Percentiles rank a stretch among this genome's conserved stretches.
Conservation (phyloP, 1,140 invertebrate genomes). For the Spodoptera frugiperda region DNA sequence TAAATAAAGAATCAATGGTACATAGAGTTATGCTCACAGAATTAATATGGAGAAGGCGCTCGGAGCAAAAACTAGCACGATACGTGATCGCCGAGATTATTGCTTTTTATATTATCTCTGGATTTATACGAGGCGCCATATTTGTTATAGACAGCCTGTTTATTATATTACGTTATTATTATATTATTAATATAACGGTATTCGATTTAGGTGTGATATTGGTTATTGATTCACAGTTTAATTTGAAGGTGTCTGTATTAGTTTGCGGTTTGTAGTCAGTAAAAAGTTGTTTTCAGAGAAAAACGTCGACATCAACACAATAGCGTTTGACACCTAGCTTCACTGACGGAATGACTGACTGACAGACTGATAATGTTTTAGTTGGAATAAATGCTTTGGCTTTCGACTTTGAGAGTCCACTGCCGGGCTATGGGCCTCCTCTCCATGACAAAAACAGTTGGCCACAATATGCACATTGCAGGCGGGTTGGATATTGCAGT, state of each 20-base stretch:
- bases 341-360: too few relatives aligned
- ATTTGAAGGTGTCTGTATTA: background rate
- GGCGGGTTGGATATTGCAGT: too few relatives aligned
- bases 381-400: too few relatives aligned
- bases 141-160: slow-evolving; percentile 8
- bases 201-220: slow-evolving; percentile 9
- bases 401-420: too few relatives aligned
- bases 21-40: slow-evolving; percentile 35
- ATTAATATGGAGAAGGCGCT: slow-evolving; percentile 48
- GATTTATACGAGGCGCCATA: background rate
- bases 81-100: slow-evolving; percentile 53
- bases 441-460: too few relatives aligned
- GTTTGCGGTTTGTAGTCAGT: too few relatives aligned
- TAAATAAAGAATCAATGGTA: slow-evolving; percentile 18
- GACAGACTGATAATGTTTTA: too few relatives aligned
- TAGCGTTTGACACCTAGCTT: too few relatives aligned
- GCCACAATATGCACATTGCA: too few relatives aligned
- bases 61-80: slow-evolving; percentile 42
- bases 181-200: slow-evolving; percentile 20
- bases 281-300: too few relatives aligned
- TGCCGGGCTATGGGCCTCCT: too few relatives aligned
- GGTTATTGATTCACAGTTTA: background rate
- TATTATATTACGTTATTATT: slow-evolving; percentile 20
- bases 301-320: too few relatives aligned
- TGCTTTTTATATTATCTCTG: slow-evolving; percentile 36